A percentile compares a stretch with the other conserved stretches of the same genome.
phyloP scores from a whole-genome alignment of 2,888 invertebrate genomes.

The Neelides folsomi region DNA sequence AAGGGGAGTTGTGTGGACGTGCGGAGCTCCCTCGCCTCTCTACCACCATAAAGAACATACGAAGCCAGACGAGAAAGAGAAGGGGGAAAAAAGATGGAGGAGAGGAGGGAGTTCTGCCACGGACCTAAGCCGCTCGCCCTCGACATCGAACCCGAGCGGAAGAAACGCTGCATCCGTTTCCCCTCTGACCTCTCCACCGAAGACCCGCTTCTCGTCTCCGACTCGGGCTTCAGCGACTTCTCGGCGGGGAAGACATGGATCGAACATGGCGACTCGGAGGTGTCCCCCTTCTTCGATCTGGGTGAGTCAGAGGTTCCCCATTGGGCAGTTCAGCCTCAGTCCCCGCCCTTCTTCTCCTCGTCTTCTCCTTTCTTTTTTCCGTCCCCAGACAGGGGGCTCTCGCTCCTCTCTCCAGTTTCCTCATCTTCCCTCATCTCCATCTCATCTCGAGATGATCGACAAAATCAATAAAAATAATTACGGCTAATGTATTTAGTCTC shows the following conservation, averaged over 20 bases:
- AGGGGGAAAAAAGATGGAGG: slow-evolving; percentile 1
- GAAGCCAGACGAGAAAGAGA: not conserved
- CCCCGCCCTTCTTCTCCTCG: slow-evolving; percentile 5
- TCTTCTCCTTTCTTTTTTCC: slow-evolving; percentile 6
- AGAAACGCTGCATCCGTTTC: slow-evolving; percentile 30
- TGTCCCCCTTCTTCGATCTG: slow-evolving; percentile 23
- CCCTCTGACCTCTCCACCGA: slow-evolving; percentile 26
- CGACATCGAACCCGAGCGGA: slow-evolving; percentile 24
- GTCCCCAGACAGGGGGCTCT: no score
- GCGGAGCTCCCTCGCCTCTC: not conserved
- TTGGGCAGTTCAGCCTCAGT: slow-evolving; percentile 6
- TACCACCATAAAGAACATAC: slow-evolving; percentile 2
- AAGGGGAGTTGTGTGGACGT: no score
- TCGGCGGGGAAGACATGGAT: slow-evolving; percentile 13
- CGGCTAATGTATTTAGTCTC: no score
- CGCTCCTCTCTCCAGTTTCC: no score
- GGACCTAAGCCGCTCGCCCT: not conserved
- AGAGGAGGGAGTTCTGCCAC: not conserved
- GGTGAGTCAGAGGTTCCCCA: slow-evolving; percentile 16
- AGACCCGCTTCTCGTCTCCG: slow-evolving; percentile 23
- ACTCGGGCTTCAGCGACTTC: slow-evolving; percentile 30
- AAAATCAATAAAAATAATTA: no score
- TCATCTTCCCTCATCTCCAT: no score
- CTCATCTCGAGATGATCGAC: no score
- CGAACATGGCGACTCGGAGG: slow-evolving; percentile 29